These are phyloP conservation scores for Aelia acuminata DNA, from an alignment of 2,888 invertebrate species.

Conservation along the genomic window DNA sequence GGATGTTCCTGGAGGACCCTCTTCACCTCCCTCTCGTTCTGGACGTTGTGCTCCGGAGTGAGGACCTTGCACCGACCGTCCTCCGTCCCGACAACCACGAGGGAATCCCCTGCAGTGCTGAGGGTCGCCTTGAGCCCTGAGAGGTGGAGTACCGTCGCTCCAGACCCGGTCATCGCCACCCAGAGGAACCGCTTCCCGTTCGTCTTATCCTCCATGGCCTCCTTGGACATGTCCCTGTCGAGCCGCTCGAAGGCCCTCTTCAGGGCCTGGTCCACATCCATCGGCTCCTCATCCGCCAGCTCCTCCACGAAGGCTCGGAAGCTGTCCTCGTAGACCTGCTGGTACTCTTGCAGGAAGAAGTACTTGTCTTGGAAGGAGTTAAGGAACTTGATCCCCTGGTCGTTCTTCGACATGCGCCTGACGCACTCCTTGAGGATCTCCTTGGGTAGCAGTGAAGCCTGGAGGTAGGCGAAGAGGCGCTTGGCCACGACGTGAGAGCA, in stretches of 20 bases:
- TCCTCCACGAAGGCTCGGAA: constrained; percentile 79
- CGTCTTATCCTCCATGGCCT: constrained; percentile 74
- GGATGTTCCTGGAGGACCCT: constrained; percentile 92
- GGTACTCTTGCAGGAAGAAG: constrained; percentile 52
- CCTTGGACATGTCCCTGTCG: constrained; percentile 87
- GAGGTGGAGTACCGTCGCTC: constrained; percentile 51
- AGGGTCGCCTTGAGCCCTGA: constrained; percentile 5
- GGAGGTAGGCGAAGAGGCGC: constrained; percentile 87
- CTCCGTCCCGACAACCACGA: constrained; percentile 41
- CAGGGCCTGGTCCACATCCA: constrained; percentile 70
- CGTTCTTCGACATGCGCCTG: constrained; percentile 71
- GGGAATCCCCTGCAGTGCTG: constrained; percentile 29
- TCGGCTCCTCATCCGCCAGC: constrained; percentile 67
- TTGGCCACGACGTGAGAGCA: constrained; percentile 94
- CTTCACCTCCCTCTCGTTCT: constrained; percentile 88
- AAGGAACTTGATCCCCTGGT: constrained; percentile 67
- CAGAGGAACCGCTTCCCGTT: constrained; percentile 29
- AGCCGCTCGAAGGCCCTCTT: constrained; percentile 85
- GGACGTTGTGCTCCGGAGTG: constrained; percentile 89
- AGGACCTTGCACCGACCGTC: constrained; percentile 78
- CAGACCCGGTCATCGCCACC: constrained; percentile 53
- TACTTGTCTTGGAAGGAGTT: constrained; percentile 49
- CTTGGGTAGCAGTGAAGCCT: constrained; percentile 82
- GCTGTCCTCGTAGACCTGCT: constrained; percentile 77
- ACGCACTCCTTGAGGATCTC: constrained; percentile 75